phyloP scores from a whole-genome alignment of 30 jellyfish, hydroid and myxozoan species.

The Phacellophora camtschatica region DNA sequence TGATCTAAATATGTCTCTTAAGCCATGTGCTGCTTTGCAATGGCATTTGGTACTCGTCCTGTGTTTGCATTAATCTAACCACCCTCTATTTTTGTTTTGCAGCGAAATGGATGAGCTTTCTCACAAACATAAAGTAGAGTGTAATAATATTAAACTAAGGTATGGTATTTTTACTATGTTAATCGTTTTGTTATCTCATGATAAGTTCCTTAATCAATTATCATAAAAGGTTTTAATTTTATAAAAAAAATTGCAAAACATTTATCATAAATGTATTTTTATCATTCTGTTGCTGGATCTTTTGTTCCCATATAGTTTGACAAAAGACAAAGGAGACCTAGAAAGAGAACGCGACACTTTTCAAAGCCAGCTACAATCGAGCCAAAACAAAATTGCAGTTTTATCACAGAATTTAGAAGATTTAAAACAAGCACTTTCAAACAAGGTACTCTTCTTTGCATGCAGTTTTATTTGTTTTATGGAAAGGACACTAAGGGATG shows the following conservation, averaged over 20 bases:
- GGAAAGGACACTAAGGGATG: too few species aligned
- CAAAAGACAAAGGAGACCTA: conserved; percentile 85
- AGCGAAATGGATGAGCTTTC: conserved; percentile 80
- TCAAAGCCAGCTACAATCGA: conserved; percentile 55
- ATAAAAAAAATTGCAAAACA: too few species aligned
- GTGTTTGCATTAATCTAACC: too few species aligned
- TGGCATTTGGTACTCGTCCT: too few species aligned
- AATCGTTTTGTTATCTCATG: background rate
- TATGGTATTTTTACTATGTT: background rate
- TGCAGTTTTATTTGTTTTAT: too few species aligned
- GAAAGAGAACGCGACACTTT: conserved; percentile 88
- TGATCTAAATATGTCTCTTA: too few species aligned
- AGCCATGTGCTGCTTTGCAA: too few species aligned
- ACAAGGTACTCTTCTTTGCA: conserved; percentile 79
- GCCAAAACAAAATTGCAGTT: conserved; percentile 53
- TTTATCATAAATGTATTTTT: too few species aligned
- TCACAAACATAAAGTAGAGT: conserved; percentile 82
- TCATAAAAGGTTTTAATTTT: too few species aligned
- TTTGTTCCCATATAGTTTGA: conserved; percentile 75
- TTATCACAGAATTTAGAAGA: conserved; percentile 65
- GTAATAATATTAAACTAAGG: conserved; percentile 68
- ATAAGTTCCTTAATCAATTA: too few species aligned
- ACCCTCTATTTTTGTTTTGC: too few species aligned
- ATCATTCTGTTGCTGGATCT: too few species aligned
- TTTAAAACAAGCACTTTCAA: conserved; percentile 55